Evolutionary conservation across 2,888 invertebrate species (phyloP), one percentile per base, ranked within the genome.

Genomic region (Furcula furcula): DNA sequence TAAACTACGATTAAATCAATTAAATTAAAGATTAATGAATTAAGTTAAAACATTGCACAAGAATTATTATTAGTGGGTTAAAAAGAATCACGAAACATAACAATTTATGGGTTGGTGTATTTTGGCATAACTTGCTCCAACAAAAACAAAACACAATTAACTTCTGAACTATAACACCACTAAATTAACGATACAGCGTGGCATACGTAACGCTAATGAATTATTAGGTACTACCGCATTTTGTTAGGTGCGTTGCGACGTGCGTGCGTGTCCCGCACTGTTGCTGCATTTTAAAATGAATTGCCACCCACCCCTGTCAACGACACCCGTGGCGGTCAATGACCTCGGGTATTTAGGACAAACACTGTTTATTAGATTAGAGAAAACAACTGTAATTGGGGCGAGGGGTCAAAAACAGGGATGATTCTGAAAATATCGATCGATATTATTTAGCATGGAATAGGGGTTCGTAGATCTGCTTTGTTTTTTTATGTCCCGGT

Each of bases 221-320:
- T 46, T 34, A 45, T 47, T 40, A n/a, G n/a, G n/a, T n/a, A 55
- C 48, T 51, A 52, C 45, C 40, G 49, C 54, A 56, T 52, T 46
- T 53, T 42, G 36, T 14, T 14, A n/a, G 25, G 16, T n/a, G n/a
- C 38, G 40, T 80, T 56, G 85, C n/a, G n/a, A n/a, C n/a, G n/a
- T n/a, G n/a, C 83, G 81, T 85, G 82, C 58, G 54, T n/a, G n/a
- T n/a, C n/a, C n/a, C n/a, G 52, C 50, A 60, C 64, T 73, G 79
- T 78, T 79, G 76, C 66, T 73, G 70, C 75, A 74, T 81, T 85
- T 85, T 76, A 78, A 79, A 83, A 81, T 82, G 78, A 85, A 85
- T 80, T 70, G 73, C 75, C 75, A 76, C 85, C 75, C 75, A 76
- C 85, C 86, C 85, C 74, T 82, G 81, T 82, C 80, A 78, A 53